Base-by-base conservation (phyloP, 2,113 vertebrate genomes). In the Oreochromis niloticus region DNA sequence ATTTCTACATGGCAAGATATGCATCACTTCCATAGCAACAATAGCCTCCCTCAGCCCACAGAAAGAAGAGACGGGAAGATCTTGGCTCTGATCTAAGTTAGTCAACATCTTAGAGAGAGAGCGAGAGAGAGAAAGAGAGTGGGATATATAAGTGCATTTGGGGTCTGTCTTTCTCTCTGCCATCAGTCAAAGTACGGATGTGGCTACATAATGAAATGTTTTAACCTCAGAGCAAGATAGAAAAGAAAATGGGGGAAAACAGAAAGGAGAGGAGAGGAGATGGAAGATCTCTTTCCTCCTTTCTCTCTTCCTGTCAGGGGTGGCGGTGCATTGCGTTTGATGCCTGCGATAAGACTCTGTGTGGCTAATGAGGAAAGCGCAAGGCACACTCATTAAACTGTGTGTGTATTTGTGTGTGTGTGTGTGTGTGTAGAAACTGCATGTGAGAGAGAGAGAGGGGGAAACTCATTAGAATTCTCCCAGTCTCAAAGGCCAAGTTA, bases 321-420 rank as follows among this genome's bases (percentile, higher is more conserved):
- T 83, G 85, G 88, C 63, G 84, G 90, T 88, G 91, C 87, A 83
- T 91, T 73, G 92, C 91, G 82, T 96, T 96, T 96, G 95, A 96
- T 95, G 94, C 95, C 92, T 88, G 91, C 87, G 87, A 96, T 94
- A 95, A 95, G 94, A 91, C 90, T 90, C 85, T 52, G 92, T 93
- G 93, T 89, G 93, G 92, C 93, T 97, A 96, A 96, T 95, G 96
- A 96, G 96, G 91, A 94, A 91, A 92, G 91, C 34, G 83, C 86
- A 83, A 91, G 94, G 88, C 94, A 91, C 86, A 87, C 94, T 96
- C 96, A 95, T 96, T 96, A 96, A 92, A 90, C 85, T 88, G 57
- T 83, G 90, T 88, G 89, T 87, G 14, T 87, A 1, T 79, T 13
- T 83, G 61, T 86, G 86, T 85, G 87, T 50, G 80, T 59, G 84